These are phyloP conservation scores for Staurois parvus DNA, from an alignment of 2,797 vertebrate species.

Conservation along the genomic window DNA sequence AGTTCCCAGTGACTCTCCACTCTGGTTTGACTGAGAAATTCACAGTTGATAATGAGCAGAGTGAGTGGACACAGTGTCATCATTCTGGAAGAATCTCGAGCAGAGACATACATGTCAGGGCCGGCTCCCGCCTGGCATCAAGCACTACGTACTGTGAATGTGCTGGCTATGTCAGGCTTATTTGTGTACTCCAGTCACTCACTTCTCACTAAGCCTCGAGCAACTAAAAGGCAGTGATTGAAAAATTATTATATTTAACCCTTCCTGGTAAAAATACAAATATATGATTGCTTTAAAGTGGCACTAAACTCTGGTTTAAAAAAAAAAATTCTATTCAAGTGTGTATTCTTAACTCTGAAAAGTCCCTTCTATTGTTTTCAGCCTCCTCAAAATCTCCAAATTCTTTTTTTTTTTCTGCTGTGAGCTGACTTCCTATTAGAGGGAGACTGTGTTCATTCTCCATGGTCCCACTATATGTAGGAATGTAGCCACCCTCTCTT, in stretches of 20 bases:
- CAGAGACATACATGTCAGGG: conserved; percentile 62
- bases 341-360: too few relatives aligned
- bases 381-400: too few relatives aligned
- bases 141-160: conserved; percentile 38
- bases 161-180: conserved; percentile 65
- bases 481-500: too few relatives aligned
- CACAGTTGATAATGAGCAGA: conserved; percentile 43
- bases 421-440: too few relatives aligned
- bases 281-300: too few relatives aligned
- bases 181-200: conserved; percentile 53
- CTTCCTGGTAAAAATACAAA: neutral
- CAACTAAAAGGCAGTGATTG: conserved; percentile 35
- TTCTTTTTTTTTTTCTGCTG: too few relatives aligned
- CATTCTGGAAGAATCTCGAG: conserved; percentile 56
- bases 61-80: conserved; percentile 57
- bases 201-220: conserved; percentile 54
- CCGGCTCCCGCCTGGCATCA: conserved; percentile 61
- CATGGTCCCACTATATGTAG: too few relatives aligned
- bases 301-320: too few relatives aligned
- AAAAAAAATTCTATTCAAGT: too few relatives aligned
- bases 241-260: conserved; percentile 32
- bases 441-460: too few relatives aligned
- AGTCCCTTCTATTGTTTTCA: too few relatives aligned
- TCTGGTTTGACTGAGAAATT: conserved; percentile 5
- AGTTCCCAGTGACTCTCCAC: neutral